Evolutionary conservation across 2,888 invertebrate genomes (phyloP).

Genomic region (Acronicta leporina): DNA sequence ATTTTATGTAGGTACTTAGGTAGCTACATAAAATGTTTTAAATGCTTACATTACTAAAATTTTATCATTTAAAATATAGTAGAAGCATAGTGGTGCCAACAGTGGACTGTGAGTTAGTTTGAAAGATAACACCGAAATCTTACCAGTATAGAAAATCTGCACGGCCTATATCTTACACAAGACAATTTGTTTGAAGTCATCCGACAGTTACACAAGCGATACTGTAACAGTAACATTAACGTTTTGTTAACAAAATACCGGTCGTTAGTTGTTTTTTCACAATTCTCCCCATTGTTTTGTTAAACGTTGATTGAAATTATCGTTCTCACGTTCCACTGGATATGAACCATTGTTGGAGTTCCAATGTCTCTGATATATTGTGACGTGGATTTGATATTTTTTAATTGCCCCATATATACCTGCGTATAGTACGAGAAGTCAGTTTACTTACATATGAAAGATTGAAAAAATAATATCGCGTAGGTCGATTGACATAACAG

Average conservation of each 20-base stretch:
- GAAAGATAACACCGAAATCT: neutral
- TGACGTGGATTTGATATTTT: slow-evolving; percentile 17
- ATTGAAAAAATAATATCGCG: too few relatives aligned
- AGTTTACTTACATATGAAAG: neutral
- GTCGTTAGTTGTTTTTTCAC: slow-evolving; percentile 70
- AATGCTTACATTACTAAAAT: too few relatives aligned
- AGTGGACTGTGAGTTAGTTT: too few relatives aligned
- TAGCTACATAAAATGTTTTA: too few relatives aligned
- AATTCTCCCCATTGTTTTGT: slow-evolving; percentile 76
- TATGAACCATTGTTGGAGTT: slow-evolving; percentile 51
- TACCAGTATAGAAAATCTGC: slow-evolving; percentile 6
- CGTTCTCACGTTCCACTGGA: slow-evolving; percentile 80
- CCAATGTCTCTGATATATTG: slow-evolving; percentile 41
- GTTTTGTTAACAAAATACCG: slow-evolving; percentile 74
- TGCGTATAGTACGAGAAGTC: neutral
- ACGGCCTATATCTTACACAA: slow-evolving; percentile 19
- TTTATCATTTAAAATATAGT: too few relatives aligned
- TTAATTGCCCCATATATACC: slow-evolving; percentile 15
- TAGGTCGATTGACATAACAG: too few relatives aligned
- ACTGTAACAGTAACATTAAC: slow-evolving; percentile 71
- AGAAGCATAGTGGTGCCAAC: too few relatives aligned
- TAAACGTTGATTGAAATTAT: slow-evolving; percentile 70
- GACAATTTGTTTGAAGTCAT: slow-evolving; percentile 43
- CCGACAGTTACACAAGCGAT: slow-evolving; percentile 67
- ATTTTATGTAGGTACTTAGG: too few relatives aligned